Evolutionary conservation across 2,888 invertebrate species (phyloP).

Genomic region (Heliothis peltigera): DNA sequence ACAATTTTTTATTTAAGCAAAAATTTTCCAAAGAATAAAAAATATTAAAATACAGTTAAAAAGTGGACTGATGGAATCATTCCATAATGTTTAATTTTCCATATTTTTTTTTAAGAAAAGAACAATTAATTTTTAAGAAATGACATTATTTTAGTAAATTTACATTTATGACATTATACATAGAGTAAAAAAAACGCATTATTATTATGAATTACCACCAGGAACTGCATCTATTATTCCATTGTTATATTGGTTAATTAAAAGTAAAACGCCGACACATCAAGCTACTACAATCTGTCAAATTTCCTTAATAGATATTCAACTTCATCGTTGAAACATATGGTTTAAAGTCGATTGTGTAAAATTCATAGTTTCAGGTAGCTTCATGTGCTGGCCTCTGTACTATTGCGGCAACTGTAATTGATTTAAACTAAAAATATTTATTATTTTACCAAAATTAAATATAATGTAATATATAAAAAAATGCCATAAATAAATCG

Average conservation of each 20-base stretch:
- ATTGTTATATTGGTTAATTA: constrained; percentile 7
- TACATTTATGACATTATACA: constrained; percentile 29
- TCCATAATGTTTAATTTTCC: constrained; percentile 61
- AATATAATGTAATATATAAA: constrained; percentile 12
- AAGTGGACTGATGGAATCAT: constrained; percentile 71
- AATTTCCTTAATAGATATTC: too few relatives aligned
- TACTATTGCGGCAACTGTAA: constrained; percentile 38
- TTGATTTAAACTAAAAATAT: constrained; percentile 19
- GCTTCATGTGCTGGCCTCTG: too few relatives aligned
- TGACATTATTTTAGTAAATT: constrained; percentile 15
- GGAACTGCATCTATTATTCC: constrained; percentile 4
- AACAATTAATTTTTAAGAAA: constrained; percentile 45
- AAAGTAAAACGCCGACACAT: too few relatives aligned
- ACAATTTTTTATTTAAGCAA: constrained; percentile 29
- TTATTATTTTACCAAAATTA: constrained; percentile 41
- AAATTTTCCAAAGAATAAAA: constrained; percentile 53
- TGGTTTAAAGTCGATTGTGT: too few relatives aligned
- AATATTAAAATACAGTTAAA: constrained; percentile 34
- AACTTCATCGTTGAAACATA: too few relatives aligned
- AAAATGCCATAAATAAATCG: constrained; percentile 46
- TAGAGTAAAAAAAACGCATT: too few relatives aligned
- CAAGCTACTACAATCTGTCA: too few relatives aligned
- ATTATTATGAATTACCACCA: too few relatives aligned
- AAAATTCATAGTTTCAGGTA: too few relatives aligned
- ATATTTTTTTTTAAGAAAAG: too few relatives aligned